phyloP scores from a whole-genome alignment of 2,113 vertebrate species.

The Tragulus kanchil region DNA sequence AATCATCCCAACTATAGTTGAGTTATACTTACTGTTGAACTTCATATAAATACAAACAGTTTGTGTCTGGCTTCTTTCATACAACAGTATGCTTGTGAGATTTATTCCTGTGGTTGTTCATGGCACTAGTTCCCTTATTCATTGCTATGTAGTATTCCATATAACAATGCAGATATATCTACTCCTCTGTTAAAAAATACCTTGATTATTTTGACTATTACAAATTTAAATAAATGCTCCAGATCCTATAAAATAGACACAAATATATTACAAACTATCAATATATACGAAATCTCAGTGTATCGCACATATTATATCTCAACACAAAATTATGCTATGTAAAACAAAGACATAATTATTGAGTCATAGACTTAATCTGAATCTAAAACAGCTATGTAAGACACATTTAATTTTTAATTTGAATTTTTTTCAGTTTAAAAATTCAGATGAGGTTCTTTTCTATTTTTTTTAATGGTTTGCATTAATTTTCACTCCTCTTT shows the following conservation, averaged over 20 bases:
- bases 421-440: slow-evolving; percentile 29
- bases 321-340: slow-evolving; percentile 57
- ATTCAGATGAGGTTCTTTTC: slow-evolving; percentile 3
- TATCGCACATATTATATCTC: not conserved
- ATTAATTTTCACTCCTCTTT: not conserved
- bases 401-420: not conserved
- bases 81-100: not conserved
- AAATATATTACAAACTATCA: not conserved
- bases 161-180: not conserved
- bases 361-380: slow-evolving; percentile 28
- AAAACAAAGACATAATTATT: slow-evolving; percentile 6
- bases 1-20: not conserved
- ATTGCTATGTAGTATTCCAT: not conserved
- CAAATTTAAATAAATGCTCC: slow-evolving; percentile 55
- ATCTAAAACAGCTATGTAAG: slow-evolving; percentile 7
- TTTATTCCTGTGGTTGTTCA: not conserved
- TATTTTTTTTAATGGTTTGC: not conserved
- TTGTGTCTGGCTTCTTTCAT: slow-evolving; percentile 1
- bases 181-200: slow-evolving; percentile 19
- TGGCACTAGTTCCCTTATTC: not conserved
- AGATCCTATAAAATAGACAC: slow-evolving; percentile 36
- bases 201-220: slow-evolving; percentile 18
- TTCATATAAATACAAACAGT: not conserved
- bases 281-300: not conserved
- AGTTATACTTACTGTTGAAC: not conserved